Base-by-base conservation (phyloP, 2,888 invertebrate genomes). In the Heliconius hortense region DNA sequence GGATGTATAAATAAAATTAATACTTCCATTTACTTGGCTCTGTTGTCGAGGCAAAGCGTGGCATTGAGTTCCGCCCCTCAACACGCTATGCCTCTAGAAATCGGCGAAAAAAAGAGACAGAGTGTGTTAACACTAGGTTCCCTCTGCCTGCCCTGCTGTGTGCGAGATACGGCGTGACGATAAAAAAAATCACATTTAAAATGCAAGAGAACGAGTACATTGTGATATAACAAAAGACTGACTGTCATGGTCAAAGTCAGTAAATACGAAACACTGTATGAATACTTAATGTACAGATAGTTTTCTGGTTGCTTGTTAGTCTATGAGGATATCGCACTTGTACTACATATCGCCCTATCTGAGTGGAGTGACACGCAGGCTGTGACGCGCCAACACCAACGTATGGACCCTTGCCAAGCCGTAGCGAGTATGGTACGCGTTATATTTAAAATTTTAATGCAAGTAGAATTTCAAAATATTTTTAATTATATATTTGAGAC, bases 401-500 rank as follows among this genome's bases (percentile, higher is more conserved):
- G 85, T 85, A 84, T 90, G 91, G 92, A 90, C 82, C 84, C 84
- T 83, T 90, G 92, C 91, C 91, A 91, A 90, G 84, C 84, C 79
- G 73, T 74, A 76, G 69, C 53, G 71, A 59, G 59, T 76, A 66
- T 56, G 43, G 71, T 72, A 63, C 62, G 62, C 73, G 76, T 43
- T 71, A 26, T 15, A 69, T n/a, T n/a, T 35, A 1, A 31, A 53
- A 35, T 10, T 69, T 69, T 31, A 56, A 69, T 31, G 15, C 8
- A 24, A 43, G 13, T 66, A 24, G 13, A 66, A 28, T 10, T 5
- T 26, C 10, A 11, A 11, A 48, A 15, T 43, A 8, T 26, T 24
- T n/a, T 43, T 43, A 48, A 26, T 67, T 18, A 21, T 26, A 10
- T 39, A 48, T 67, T 48, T 68, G 28, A 26, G 26, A 48, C 10